Percentiles rank a stretch among this genome's conserved stretches.
These are phyloP conservation scores for Empidonax traillii DNA, from an alignment of 2,113 vertebrate genomes.

Conservation along the genomic window DNA sequence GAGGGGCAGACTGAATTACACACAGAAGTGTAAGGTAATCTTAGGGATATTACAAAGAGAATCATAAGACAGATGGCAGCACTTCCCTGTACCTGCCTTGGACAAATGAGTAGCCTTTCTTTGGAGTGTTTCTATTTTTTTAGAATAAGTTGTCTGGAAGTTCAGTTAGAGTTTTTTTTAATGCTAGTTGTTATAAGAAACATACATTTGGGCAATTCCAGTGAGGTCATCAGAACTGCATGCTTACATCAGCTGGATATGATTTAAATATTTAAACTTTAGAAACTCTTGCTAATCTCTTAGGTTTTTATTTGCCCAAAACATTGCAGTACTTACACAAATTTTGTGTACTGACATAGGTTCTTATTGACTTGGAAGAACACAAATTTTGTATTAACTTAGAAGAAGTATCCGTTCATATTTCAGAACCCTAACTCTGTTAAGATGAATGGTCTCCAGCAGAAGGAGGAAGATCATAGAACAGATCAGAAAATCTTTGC, in stretches of 20 bases:
- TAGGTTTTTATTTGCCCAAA: background rate
- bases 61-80: constrained; percentile 47
- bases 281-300: background rate
- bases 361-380: background rate
- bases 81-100: constrained; percentile 27
- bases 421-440: background rate
- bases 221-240: background rate
- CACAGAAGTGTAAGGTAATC: background rate
- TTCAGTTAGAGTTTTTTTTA: background rate
- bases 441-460: background rate
- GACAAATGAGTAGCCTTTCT: background rate
- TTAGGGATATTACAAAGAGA: background rate
- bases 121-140: background rate
- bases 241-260: background rate
- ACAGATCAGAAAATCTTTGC: background rate
- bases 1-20: background rate
- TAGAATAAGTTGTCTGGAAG: background rate
- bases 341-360: background rate
- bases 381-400: background rate
- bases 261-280: background rate
- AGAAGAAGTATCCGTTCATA: background rate
- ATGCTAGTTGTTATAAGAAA: background rate
- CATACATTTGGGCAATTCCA: background rate
- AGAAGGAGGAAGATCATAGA: background rate
- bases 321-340: background rate